Conservation (phyloP, 2,888 invertebrate species). For the Lycocerus yunnanus region DNA sequence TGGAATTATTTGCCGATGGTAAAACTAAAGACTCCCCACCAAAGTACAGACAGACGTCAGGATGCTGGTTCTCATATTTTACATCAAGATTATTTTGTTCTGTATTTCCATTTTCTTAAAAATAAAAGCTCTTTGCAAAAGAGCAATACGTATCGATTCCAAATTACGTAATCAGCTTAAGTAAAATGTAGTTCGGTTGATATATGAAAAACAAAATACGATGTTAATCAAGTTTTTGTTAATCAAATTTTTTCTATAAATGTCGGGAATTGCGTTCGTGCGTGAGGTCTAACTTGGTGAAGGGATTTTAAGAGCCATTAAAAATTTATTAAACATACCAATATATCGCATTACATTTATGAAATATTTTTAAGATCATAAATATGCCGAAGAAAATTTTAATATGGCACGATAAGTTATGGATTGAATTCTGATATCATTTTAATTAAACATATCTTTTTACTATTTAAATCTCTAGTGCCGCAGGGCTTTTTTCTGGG, state of each 20-base stretch:
- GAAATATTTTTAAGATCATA: not conserved
- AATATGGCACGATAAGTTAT: not conserved
- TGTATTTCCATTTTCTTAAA: not conserved
- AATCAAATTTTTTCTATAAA: conserved; percentile 5
- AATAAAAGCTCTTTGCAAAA: not conserved
- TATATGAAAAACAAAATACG: conserved; percentile 2
- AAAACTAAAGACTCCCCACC: too few species aligned
- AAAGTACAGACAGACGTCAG: not conserved
- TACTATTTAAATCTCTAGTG: too few species aligned
- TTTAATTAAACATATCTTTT: not conserved
- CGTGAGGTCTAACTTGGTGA: conserved; percentile 8
- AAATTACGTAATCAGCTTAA: not conserved
- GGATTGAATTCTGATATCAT: not conserved
- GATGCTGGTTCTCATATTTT: not conserved
- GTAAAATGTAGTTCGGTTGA: conserved; percentile 2
- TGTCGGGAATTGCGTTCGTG: conserved; percentile 5
- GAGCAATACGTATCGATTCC: not conserved
- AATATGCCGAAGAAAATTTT: not conserved
- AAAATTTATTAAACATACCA: conserved; percentile 14
- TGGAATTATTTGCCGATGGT: not conserved
- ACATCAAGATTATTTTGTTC: not conserved
- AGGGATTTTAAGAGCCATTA: conserved; percentile 16
- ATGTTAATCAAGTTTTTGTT: conserved; percentile 1
- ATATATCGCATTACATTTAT: conserved; percentile 4
- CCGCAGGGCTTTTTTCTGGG: too few species aligned